Base-by-base conservation (phyloP, 1,140 invertebrate species). In the Xylocopa sonorina region DNA sequence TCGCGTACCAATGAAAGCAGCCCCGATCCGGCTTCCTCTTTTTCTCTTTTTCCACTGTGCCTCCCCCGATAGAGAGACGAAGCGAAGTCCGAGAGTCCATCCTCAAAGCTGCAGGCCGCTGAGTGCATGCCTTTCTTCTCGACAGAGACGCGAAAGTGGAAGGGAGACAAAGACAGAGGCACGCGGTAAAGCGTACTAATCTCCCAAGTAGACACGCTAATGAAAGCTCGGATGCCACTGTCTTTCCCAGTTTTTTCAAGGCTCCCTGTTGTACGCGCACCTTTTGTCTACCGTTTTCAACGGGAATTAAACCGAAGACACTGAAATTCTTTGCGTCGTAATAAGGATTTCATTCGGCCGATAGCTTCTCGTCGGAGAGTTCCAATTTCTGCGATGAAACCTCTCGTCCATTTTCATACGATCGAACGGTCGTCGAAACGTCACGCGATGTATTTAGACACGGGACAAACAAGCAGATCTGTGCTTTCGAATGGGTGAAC, bases 151-250 rank as follows among this genome's bases (percentile, higher is more conserved):
- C 66, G 64, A 74, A 83, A 71, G 69, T 85, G 80, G 58, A 80
- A 74, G 74, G 82, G 53, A 80, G 71, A 87, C 71, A 72, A 58
- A 84, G 78, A 76, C 68, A 86, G 82, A 79, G 85, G 63, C 60
- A 66, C 78, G 77, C 82, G 83, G 84, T 88, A 90, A 90, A 92
- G 89, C 83, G 80, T 87, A 77, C 89, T 90, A 90, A 92, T 92
- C 89, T 91, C 88, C 78, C 89, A 87, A 91, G 88, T 90, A 90
- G 87, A 88, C 82, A 88, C 86, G 88, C 87, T 90, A 91, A 90
- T 92, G 90, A 91, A 91, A 92, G 89, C 80, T 82, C 75, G 80
- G 80, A 78, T 76, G 83, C 82, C 83, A 88, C 85, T 90, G 87
- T 90, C 90, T 90, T 91, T 80, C 66, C 60, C 73, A 50, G 64